Conservation (phyloP, 2,888 invertebrate species). For the Alcis repandata region DNA sequence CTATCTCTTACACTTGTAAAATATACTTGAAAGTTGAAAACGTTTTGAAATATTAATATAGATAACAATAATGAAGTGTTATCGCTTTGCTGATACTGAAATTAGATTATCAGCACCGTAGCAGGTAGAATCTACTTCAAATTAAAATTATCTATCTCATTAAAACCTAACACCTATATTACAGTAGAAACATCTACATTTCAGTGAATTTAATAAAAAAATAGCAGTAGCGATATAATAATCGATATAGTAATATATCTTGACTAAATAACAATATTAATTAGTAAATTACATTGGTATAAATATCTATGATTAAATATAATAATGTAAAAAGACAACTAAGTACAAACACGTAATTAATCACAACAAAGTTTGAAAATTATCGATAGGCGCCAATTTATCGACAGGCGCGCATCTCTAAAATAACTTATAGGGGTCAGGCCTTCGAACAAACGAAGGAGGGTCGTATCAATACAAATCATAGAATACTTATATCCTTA, state of each 20-base stretch:
- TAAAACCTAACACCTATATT: neutral
- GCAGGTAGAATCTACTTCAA: neutral
- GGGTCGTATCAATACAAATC: constrained; percentile 78
- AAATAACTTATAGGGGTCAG: constrained; percentile 78
- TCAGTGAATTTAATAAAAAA: too few relatives aligned
- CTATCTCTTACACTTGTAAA: too few relatives aligned
- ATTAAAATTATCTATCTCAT: neutral
- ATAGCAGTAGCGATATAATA: neutral
- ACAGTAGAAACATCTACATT: neutral
- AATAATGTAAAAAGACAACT: too few relatives aligned
- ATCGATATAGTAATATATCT: neutral
- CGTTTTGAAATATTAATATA: neutral
- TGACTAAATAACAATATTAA: neutral
- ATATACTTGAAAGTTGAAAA: neutral
- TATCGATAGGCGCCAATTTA: constrained; percentile 49
- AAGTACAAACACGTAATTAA: too few relatives aligned
- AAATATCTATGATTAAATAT: too few relatives aligned
- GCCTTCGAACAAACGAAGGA: constrained; percentile 76
- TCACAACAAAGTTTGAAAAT: neutral
- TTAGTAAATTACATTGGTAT: neutral
- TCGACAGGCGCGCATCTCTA: constrained; percentile 58
- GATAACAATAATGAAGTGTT: neutral
- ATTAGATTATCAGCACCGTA: neutral
- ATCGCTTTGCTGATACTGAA: neutral
- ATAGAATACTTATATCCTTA: constrained; percentile 81